Percentiles rank a stretch among this genome's conserved stretches.
Evolutionary conservation across 2,113 vertebrate genomes (phyloP).

Genomic region (Dromaius novaehollandiae): DNA sequence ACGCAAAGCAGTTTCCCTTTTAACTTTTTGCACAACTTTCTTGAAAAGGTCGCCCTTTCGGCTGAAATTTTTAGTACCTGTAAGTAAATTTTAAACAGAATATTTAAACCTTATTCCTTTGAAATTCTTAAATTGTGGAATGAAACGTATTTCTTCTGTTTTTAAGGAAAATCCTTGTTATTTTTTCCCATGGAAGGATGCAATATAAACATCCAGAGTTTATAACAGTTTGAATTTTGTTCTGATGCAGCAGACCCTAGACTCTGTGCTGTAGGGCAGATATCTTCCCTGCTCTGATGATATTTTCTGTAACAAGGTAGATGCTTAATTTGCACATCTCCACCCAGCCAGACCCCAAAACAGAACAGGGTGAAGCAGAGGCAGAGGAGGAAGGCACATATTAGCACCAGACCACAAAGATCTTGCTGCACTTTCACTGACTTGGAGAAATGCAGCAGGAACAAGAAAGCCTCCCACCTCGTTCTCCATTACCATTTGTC

Average conservation of each 20-base stretch:
- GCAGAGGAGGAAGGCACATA: not conserved
- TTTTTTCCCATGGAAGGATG: not conserved
- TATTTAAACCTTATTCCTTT: not conserved
- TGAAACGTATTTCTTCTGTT: not conserved
- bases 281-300: not conserved
- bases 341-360: not conserved
- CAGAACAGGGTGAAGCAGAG: not conserved
- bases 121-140: not conserved
- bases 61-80: not conserved
- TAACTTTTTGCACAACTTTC: not conserved
- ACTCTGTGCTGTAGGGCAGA: not conserved
- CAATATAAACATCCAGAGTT: not conserved
- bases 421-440: not conserved
- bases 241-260: not conserved
- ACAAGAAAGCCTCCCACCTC: not conserved
- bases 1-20: slow-evolving; percentile 11
- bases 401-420: not conserved
- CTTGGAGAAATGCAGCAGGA: not conserved
- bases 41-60: not conserved
- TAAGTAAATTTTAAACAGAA: not conserved
- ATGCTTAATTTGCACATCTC: not conserved
- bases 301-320: not conserved
- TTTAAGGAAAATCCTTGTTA: not conserved
- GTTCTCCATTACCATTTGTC: not conserved
- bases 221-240: not conserved